Evolutionary conservation across 2,888 invertebrate genomes (phyloP).

Genomic region (Catotricha subobsoleta): DNA sequence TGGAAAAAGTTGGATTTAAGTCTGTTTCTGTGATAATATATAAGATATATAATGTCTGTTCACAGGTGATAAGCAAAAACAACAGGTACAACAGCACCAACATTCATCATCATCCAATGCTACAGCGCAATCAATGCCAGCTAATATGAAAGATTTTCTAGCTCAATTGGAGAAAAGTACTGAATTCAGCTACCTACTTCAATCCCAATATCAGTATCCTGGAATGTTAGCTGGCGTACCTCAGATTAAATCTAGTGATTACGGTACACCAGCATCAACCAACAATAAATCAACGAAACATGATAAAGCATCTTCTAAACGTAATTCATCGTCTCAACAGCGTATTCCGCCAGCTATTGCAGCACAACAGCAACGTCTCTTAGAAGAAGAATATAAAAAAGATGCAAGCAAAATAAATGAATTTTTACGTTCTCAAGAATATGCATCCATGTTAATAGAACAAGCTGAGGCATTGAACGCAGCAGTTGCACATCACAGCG

Average conservation of each 20-base stretch:
- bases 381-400: slow-evolving; percentile 24
- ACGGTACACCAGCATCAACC: slow-evolving; percentile 13
- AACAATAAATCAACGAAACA: slow-evolving; percentile 8
- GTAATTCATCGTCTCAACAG: slow-evolving; percentile 1
- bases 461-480: slow-evolving; percentile 18
- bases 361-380: neutral
- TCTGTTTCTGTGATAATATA: too few relatives aligned
- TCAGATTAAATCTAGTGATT: neutral
- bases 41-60: too few relatives aligned
- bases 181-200: slow-evolving; percentile 9
- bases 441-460: slow-evolving; percentile 26
- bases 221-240: neutral
- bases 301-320: neutral
- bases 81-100: neutral
- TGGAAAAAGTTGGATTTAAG: too few relatives aligned
- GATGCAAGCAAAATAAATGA: slow-evolving; percentile 30
- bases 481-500: slow-evolving; percentile 16
- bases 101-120: slow-evolving; percentile 9
- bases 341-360: slow-evolving; percentile 1
- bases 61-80: too few relatives aligned
- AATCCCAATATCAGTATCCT: slow-evolving; percentile 14
- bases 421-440: slow-evolving; percentile 28
- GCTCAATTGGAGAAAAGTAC: slow-evolving; percentile 10
- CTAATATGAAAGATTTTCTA: slow-evolving; percentile 13
- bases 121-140: slow-evolving; percentile 7